Evolutionary conservation across 2,888 invertebrate genomes (phyloP), one percentile per base, ranked within the genome.

Genomic region (Lycia hirtaria): DNA sequence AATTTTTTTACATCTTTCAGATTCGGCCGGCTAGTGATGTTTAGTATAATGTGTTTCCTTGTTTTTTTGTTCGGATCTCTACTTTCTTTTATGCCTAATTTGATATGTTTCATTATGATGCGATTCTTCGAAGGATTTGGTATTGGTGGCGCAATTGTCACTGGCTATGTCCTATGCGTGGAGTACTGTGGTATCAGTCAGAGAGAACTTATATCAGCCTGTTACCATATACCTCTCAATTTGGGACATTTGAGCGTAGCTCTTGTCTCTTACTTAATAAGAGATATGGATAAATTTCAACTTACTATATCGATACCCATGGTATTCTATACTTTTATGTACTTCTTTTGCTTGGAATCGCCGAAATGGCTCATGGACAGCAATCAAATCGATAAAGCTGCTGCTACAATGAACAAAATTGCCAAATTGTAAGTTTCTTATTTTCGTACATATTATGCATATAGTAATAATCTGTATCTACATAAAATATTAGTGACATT

Each of bases 311-410:
- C 88, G 0, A 22, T 88, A 14, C 88, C 88, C 0, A 56, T 83
- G 6, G 75, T 85, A 6, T 15, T 83, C 0, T 78, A 78, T 30
- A 73, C 76, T 2, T 20, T 51, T 0, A 20, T 75, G 4, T 69
- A 73, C 50, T 87, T 73, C 65, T 9, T 85, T 12, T 7, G 78
- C 1, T 67, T 77, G 56, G 89, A 89, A 52, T 88, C 88, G 0
- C 89, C 88, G 0, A 88, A 87, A 53, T 89, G 89, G 89, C 65
- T 88, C 56, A 64, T 89, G 74, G 85, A 86, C 58, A 81, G 64
- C 9, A 76, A 71, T 20, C 60, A 72, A 0, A 59, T 80, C 20
- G 78, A 81, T 3, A 64, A 73, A 55, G 80, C 85, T 3, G 70
- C 75, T 0, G 15, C 1, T 1, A 79, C 83, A 0, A 79, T 89